Conservation (phyloP, 2,888 invertebrate genomes). For the Mamestra brassicae region DNA sequence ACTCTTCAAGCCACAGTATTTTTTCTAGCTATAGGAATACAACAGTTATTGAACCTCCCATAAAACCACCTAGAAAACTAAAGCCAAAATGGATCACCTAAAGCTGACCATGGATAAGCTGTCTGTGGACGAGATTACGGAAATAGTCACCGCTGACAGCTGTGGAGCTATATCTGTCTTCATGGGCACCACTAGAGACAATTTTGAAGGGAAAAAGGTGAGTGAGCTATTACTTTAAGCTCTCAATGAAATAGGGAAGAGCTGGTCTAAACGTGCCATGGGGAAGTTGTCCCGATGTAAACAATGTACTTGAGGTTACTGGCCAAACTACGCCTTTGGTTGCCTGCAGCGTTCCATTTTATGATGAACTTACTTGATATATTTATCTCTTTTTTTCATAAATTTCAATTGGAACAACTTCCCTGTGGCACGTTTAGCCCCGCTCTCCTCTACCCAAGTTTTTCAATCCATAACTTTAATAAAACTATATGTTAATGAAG, state of each 20-base stretch:
- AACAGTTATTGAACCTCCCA: not conserved
- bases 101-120: constrained; percentile 93
- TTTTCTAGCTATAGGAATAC: not conserved
- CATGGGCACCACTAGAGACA: constrained; percentile 96
- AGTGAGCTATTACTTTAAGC: constrained; percentile 38
- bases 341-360: too few relatives aligned
- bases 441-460: too few relatives aligned
- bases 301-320: too few relatives aligned
- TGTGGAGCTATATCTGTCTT: constrained; percentile 98
- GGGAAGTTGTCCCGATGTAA: too few relatives aligned
- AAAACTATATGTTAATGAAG: too few relatives aligned
- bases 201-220: constrained; percentile 95
- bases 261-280: too few relatives aligned
- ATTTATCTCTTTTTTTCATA: too few relatives aligned
- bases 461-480: too few relatives aligned
- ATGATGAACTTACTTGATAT: too few relatives aligned
- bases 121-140: constrained; percentile 92
- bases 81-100: constrained; percentile 92
- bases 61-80: not conserved
- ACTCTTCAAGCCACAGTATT: constrained; percentile 16
- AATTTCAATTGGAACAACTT: too few relatives aligned
- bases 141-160: constrained; percentile 92
- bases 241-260: not conserved
- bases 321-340: too few relatives aligned
- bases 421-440: too few relatives aligned